These are phyloP conservation scores for Drosophila falleni DNA, from an alignment of 2,888 invertebrate genomes.

Conservation along the genomic window DNA sequence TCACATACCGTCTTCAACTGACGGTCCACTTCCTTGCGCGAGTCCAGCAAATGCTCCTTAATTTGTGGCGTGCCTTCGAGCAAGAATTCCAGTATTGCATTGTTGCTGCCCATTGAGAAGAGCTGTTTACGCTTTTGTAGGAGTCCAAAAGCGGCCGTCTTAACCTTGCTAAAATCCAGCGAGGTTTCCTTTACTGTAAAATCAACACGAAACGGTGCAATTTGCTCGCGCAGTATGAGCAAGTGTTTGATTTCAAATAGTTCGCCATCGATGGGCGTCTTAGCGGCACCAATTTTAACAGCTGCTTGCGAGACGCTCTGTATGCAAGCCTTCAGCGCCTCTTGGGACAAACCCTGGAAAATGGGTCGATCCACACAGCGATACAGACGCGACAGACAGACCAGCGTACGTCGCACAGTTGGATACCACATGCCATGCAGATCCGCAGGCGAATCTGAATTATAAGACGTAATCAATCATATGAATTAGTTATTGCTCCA, in stretches of 20 bases:
- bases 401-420: conserved; percentile 96
- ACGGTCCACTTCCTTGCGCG: conserved; percentile 97
- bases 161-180: conserved; percentile 96
- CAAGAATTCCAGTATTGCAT: conserved; percentile 96
- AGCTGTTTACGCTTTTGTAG: conserved; percentile 93
- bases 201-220: conserved; percentile 98
- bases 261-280: conserved; percentile 95
- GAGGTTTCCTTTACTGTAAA: conserved; percentile 96
- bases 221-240: conserved; percentile 98
- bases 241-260: conserved; percentile 99
- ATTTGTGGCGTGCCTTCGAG: conserved; percentile 97
- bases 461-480: background rate
- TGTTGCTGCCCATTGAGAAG: conserved; percentile 94
- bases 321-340: conserved; percentile 96
- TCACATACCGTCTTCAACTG: conserved; percentile 96
- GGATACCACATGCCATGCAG: conserved; percentile 99
- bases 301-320: conserved; percentile 94
- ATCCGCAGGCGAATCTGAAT: conserved; percentile 94
- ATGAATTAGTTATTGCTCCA: fast-evolving
- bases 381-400: conserved; percentile 94
- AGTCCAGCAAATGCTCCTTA: conserved; percentile 95
- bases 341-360: conserved; percentile 98
- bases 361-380: conserved; percentile 97
- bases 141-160: conserved; percentile 92
- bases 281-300: conserved; percentile 90